Evolutionary conservation across 1,140 invertebrate species (phyloP), one percentile per base, ranked within the genome.

Genomic region (Lepidurus arcticus): DNA sequence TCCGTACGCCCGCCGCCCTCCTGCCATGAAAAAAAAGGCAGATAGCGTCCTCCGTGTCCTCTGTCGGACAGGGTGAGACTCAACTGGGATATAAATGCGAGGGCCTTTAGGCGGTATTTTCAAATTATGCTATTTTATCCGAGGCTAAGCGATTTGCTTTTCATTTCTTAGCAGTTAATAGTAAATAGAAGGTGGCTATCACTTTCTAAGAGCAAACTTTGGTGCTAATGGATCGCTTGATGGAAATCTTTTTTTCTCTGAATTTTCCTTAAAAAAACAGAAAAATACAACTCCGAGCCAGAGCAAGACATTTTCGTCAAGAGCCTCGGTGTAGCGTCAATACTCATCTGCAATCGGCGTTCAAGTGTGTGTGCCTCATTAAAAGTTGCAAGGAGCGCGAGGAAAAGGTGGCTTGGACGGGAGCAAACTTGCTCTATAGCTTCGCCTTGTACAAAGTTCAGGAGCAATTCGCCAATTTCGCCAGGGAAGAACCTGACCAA

Each of bases 291-390:
- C 1, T 65, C 9, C 16, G 1, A 65, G 34, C 34, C 34, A 34
- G 34, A 65, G 53, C 53, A 10, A 65, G 53, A 65, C 53, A 65
- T 13, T 21, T 65, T 65, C 16, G 16, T 65, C 53, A 65, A 65
- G 53, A 65, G 53, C 53, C 53, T 13, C 21, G 13, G 53, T 65
- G 53, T 65, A 65, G 53, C 53, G 53, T 65, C 53, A 65, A 65
- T 65, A 65, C 53, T 65, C 53, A 65, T 65, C 53, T 65, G 53
- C 53, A 65, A 65, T 65, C 53, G 53, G 53, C 53, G 53, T 65
- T 65, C 53, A 65, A 65, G 53, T 65, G 53, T 65, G 53, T 65
- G 53, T 65, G 53, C 53, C 53, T 65, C 53, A 65, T 65, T 65
- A 65, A 65, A 65, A 65, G 53, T 65, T 65, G 53, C 53, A 65